These are phyloP conservation scores for Bovichtus diacanthus DNA, from an alignment of 2,797 vertebrate species.

Conservation along the genomic window DNA sequence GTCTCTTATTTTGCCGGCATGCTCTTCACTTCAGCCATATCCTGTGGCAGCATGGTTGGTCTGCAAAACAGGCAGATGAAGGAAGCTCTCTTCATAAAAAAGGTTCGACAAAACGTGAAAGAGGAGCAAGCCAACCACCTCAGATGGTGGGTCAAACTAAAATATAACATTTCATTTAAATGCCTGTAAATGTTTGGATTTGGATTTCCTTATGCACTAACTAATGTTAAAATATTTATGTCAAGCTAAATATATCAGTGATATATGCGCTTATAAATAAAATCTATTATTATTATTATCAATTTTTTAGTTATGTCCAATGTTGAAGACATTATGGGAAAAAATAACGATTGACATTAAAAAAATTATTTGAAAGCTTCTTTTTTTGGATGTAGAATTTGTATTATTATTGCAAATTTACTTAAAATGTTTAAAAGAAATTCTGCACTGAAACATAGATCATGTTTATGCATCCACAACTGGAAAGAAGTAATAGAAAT, in stretches of 20 bases:
- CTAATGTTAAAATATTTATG: not conserved
- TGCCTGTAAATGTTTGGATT: not conserved
- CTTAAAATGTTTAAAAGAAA: not conserved
- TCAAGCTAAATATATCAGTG: not conserved
- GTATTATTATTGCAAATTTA: not conserved
- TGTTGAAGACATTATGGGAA: not conserved
- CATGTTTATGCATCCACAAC: not conserved
- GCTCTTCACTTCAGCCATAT: slow-evolving; percentile 72
- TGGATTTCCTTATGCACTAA: not conserved
- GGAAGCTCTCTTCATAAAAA: slow-evolving; percentile 88
- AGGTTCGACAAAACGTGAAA: slow-evolving; percentile 80
- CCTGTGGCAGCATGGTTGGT: slow-evolving; percentile 60
- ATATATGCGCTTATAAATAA: no score
- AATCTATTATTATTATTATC: no score
- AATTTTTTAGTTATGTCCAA: not conserved
- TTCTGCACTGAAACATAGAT: not conserved
- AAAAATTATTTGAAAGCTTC: not conserved
- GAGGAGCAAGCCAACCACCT: slow-evolving; percentile 86
- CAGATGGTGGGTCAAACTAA: slow-evolving; percentile 80
- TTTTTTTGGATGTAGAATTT: not conserved
- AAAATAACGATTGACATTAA: not conserved
- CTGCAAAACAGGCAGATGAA: slow-evolving; percentile 86
- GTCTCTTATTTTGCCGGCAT: not conserved
- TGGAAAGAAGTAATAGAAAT: not conserved
- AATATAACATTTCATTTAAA: not conserved